Evolutionary conservation across 2,888 invertebrate genomes (phyloP).

Genomic region (Ferdinandea cuprea): DNA sequence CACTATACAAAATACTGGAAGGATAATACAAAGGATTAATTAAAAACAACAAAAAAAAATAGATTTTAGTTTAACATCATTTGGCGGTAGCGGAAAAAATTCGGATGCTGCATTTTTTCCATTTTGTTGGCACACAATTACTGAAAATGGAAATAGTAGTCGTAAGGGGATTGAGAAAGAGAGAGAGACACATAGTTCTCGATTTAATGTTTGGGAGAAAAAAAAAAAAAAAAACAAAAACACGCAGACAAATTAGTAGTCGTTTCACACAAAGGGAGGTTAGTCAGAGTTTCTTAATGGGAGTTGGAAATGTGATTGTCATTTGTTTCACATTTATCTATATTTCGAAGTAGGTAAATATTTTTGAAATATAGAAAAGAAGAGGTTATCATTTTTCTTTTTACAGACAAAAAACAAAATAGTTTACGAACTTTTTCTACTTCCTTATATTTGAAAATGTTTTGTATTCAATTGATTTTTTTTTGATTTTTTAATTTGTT

Average conservation of each 20-base stretch:
- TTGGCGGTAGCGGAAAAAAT: constrained; percentile 45
- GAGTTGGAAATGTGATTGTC: constrained; percentile 58
- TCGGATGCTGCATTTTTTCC: constrained; percentile 57
- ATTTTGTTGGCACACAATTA: constrained; percentile 43
- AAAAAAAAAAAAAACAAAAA: neutral
- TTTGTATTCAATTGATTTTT: constrained; percentile 28
- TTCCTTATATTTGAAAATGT: constrained; percentile 47
- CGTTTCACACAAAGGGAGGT: neutral
- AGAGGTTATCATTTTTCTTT: constrained; percentile 17
- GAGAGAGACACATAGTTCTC: too few species aligned
- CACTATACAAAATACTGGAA: constrained; percentile 63
- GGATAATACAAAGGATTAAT: constrained; percentile 43
- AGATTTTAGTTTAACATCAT: constrained; percentile 34
- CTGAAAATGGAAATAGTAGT: constrained; percentile 12
- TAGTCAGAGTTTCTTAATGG: neutral
- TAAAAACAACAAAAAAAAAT: constrained; percentile 40
- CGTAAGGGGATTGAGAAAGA: too few species aligned
- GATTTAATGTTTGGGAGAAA: neutral
- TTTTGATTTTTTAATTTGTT: constrained; percentile 34
- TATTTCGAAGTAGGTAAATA: constrained; percentile 2
- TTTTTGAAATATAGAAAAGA: neutral
- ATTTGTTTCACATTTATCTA: constrained; percentile 43
- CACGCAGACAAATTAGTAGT: constrained; percentile 16
- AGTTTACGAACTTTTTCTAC: constrained; percentile 64
- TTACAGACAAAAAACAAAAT: constrained; percentile 37